Evolutionary conservation across 64 coral and sea anemone species (phyloP), one percentile per base, ranked within the genome.

Genomic region (Dendrophyllia cribrosa): DNA sequence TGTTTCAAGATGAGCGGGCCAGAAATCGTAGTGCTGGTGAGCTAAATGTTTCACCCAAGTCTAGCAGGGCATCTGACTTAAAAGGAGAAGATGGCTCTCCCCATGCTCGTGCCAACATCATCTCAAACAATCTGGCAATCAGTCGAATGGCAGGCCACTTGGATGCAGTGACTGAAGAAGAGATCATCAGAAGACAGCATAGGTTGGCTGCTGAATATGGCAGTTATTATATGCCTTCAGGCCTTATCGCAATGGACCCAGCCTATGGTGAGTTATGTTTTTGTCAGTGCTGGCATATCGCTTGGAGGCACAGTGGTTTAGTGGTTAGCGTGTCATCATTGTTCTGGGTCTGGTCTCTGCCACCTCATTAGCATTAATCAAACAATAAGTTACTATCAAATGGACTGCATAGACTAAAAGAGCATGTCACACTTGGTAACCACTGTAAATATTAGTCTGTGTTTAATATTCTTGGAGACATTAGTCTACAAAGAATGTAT

Each of bases 121-220:
- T 92, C 19, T 77, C 91, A 2, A 77, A 86, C 72, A 92, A 92
- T 14, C 75, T 92, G 11, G 91, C 91, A 22, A 64, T 92, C 17
- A 86, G 91, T 70, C 58, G 91, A 21, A 63, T 73, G 43, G 82
- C 73, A 19, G 90, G 82, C 4, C 70, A 82, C 44, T 22, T 74
- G 17, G 65, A 48, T 72, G 79, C 66, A 17, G 25, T 87, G 21
- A 87, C 70, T n/a, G 69, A 46, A 13, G 82, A 62, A 48, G 86
- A 88, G 47, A 34, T 66, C 20, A 34, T 66, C 20, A 75, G 67
- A 3, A 67, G 56, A 46, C 72, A 21, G 71, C 82, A 76, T 34
- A 84, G 73, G 82, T 51, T 84, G 9, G 80, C 80, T 6, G 80
- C 80, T 17, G 80, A 84, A 17, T 67, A 21, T 20, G 20, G 62